Conservation (phyloP, 2,888 invertebrate genomes). For the Drosophila mercatorum region DNA sequence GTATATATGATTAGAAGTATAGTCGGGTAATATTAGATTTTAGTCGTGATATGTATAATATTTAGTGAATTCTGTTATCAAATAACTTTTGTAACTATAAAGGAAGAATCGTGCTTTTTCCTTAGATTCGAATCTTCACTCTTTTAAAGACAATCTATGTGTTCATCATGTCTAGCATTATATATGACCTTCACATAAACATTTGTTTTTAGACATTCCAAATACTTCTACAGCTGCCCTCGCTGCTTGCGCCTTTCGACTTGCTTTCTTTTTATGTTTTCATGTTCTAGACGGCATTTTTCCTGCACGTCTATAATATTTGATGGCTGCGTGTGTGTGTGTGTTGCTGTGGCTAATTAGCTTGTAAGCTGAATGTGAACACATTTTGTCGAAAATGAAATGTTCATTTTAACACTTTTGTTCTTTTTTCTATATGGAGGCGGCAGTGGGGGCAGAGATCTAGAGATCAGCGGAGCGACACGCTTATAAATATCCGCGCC, state of each 20-base stretch:
- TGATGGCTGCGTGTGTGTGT: neutral
- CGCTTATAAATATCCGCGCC: conserved; percentile 64
- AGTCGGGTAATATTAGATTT: no score
- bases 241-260: conserved; percentile 26
- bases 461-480: conserved; percentile 47
- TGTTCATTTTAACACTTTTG: conserved; percentile 76
- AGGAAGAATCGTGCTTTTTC: no score
- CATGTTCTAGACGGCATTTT: conserved; percentile 60
- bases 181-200: neutral
- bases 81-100: no score
- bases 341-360: conserved; percentile 70
- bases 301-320: conserved; percentile 28
- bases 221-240: conserved; percentile 24
- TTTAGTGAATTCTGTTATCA: no score
- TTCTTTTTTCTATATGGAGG: conserved; percentile 37
- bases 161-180: no score
- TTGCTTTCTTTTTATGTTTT: conserved; percentile 60
- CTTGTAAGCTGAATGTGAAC: conserved; percentile 74
- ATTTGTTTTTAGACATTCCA: neutral
- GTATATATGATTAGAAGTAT: no score
- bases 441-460: conserved; percentile 16
- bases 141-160: no score
- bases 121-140: no score
- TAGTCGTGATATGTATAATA: no score
- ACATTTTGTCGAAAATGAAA: conserved; percentile 66